phyloP scores from a whole-genome alignment of 2,888 invertebrate genomes.

The Calameuta idolon region DNA sequence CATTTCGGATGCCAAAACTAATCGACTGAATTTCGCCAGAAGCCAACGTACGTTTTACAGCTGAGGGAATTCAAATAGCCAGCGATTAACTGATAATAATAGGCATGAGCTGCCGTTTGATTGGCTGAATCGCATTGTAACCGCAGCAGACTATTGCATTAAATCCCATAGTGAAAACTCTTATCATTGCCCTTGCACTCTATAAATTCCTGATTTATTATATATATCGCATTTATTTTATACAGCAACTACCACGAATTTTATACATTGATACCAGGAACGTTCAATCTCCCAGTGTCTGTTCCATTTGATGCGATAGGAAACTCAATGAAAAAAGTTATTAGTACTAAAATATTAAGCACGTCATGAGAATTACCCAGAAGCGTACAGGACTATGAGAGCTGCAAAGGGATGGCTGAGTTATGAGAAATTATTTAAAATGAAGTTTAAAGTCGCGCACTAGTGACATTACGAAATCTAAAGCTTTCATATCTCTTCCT shows the following conservation, averaged over 20 bases:
- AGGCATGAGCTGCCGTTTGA: not conserved
- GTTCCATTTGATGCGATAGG: not conserved
- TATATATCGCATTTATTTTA: not conserved
- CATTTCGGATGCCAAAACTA: constrained; percentile 14
- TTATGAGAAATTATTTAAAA: not conserved
- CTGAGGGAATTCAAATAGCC: constrained; percentile 10
- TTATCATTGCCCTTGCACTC: not conserved
- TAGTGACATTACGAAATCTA: not conserved
- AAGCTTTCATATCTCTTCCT: not conserved
- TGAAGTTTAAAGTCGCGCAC: not conserved
- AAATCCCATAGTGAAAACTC: not conserved
- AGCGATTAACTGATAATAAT: constrained; percentile 8
- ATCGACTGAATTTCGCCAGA: constrained; percentile 5
- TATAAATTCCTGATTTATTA: not conserved
- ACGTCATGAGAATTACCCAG: not conserved
- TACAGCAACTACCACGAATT: not conserved
- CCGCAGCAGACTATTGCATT: not conserved
- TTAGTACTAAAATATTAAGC: not conserved
- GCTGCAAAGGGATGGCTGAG: not conserved
- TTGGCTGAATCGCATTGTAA: not conserved
- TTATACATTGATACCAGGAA: not conserved
- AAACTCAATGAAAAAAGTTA: not conserved
- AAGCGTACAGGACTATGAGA: not conserved
- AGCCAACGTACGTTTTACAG: constrained; percentile 17
- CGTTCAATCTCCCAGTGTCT: not conserved